Evolutionary conservation across 2,113 vertebrate species (phyloP).

Genomic region (Siphamia tubifer): DNA sequence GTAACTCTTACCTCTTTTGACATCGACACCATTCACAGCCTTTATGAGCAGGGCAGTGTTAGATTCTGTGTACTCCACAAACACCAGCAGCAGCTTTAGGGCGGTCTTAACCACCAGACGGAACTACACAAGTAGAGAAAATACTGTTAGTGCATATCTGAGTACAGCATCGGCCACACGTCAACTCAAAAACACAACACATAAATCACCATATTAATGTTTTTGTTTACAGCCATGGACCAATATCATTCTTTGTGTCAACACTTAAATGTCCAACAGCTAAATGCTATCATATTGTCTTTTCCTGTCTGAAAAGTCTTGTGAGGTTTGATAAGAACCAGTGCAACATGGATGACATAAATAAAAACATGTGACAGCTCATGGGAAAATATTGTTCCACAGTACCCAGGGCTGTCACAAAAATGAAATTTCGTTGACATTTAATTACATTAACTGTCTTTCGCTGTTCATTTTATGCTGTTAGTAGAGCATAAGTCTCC

Average conservation of each 20-base stretch:
- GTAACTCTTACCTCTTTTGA: constrained; percentile 83
- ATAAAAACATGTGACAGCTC: background rate
- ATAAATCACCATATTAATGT: background rate
- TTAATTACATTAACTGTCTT: too few relatives aligned
- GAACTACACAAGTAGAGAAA: constrained; percentile 79
- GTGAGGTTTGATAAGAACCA: constrained; percentile 38
- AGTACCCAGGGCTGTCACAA: background rate
- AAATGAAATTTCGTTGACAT: background rate
- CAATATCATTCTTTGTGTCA: background rate
- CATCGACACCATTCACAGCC: constrained; percentile 84
- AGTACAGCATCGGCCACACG: background rate
- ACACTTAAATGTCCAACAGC: background rate
- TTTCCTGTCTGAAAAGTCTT: constrained; percentile 34
- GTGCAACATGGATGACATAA: background rate
- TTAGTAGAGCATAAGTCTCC: too few relatives aligned
- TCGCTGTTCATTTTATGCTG: too few relatives aligned
- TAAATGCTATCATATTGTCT: background rate
- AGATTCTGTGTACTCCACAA: constrained; percentile 94
- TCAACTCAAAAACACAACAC: background rate
- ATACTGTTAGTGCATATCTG: background rate
- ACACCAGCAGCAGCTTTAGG: constrained; percentile 94
- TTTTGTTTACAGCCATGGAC: background rate
- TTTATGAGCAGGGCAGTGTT: constrained; percentile 86
- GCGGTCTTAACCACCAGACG: constrained; percentile 96
- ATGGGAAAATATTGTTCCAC: background rate